These are phyloP conservation scores for Hipparchia sbordonii DNA, from an alignment of 2,888 invertebrate genomes.

Conservation along the genomic window DNA sequence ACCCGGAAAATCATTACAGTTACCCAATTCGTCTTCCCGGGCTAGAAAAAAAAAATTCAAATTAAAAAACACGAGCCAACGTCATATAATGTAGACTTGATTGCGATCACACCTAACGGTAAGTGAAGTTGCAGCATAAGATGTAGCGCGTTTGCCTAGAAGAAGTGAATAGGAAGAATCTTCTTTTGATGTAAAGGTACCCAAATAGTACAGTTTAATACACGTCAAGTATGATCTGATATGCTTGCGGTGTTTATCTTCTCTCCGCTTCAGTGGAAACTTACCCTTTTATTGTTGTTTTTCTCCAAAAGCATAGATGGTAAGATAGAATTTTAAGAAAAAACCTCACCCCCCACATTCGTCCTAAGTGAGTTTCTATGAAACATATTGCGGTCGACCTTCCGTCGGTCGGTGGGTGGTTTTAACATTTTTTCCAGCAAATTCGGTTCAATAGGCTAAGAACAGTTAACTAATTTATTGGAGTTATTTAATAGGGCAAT, in stretches of 20 bases:
- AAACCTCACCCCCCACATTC: slow-evolving; percentile 43
- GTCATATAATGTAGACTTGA: no score
- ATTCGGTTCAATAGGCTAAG: slow-evolving; percentile 43
- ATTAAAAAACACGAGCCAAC: no score
- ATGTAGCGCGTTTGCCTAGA: no score
- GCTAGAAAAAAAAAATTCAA: no score
- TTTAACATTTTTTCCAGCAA: slow-evolving; percentile 72
- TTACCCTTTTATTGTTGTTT: neutral
- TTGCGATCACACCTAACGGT: no score
- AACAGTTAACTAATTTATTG: neutral
- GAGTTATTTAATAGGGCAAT: neutral
- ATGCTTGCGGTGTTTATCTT: neutral
- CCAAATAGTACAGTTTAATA: no score
- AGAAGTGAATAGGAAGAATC: no score
- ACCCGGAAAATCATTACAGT: no score
- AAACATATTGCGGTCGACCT: slow-evolving; percentile 70
- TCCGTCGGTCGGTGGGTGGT: slow-evolving; percentile 60
- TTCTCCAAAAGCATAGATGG: neutral
- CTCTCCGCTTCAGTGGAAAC: neutral
- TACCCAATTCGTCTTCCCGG: no score
- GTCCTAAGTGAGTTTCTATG: slow-evolving; percentile 75
- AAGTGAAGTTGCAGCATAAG: no score
- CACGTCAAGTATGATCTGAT: no score
- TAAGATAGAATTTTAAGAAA: neutral
- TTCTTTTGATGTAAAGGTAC: no score